Percentiles rank a stretch among this genome's conserved stretches.
Evolutionary conservation across 2,888 invertebrate genomes (phyloP).

Genomic region (Drosophila kokeensis): DNA sequence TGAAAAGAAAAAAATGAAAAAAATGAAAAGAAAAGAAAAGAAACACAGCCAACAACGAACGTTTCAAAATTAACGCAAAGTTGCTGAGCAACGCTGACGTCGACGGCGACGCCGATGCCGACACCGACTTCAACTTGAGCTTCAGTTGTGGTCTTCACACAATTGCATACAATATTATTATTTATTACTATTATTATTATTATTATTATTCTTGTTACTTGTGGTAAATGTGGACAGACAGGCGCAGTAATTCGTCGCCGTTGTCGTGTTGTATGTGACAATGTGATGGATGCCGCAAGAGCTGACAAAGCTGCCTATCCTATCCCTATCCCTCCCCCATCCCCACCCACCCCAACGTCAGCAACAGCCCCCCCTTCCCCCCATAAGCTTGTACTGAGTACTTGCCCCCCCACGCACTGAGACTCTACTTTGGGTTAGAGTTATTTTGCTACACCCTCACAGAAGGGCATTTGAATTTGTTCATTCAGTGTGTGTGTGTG

Average conservation of each 20-base stretch:
- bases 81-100: conserved; percentile 70
- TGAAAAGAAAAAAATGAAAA: conserved; percentile 28
- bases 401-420: conserved; percentile 21
- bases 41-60: conserved; percentile 49
- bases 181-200: conserved; percentile 34
- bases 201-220: conserved; percentile 31
- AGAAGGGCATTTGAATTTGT: background rate
- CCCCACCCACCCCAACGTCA: accelerated
- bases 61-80: conserved; percentile 73
- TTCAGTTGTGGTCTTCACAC: conserved; percentile 57
- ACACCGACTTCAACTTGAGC: conserved; percentile 9
- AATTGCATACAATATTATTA: conserved; percentile 70
- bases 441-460: background rate
- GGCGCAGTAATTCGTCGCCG: conserved; percentile 54
- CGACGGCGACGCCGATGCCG: conserved; percentile 5
- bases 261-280: conserved; percentile 15
- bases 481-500: too few species aligned
- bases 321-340: too few species aligned
- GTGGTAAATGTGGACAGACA: conserved; percentile 70
- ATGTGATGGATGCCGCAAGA: conserved; percentile 43
- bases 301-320: background rate
- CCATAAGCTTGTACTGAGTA: conserved; percentile 7
- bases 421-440: conserved; percentile 35
- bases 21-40: conserved; percentile 25
- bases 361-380: background rate